A percentile compares a stretch with the other conserved stretches of the same genome.
These are phyloP conservation scores for Catocala nupta DNA, from an alignment of 2,888 invertebrate species.

Conservation along the genomic window DNA sequence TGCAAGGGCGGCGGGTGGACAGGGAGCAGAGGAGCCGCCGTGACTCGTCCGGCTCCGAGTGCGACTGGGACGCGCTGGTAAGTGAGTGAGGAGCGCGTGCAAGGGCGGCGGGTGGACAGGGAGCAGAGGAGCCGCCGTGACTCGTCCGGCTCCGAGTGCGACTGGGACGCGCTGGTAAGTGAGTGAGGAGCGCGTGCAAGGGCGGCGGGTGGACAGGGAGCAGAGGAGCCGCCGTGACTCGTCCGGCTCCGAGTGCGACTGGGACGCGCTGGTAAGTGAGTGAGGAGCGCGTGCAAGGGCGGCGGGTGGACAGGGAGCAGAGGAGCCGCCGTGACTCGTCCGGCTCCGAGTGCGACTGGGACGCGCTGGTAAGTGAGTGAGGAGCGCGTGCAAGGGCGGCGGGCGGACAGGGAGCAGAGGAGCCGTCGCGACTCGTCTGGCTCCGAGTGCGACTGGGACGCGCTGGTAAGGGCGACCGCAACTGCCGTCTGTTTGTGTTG, in stretches of 20 bases:
- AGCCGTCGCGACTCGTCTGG: slow-evolving; percentile 88
- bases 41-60: slow-evolving; percentile 91
- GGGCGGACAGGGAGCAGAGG: slow-evolving; percentile 88
- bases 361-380: slow-evolving; percentile 90
- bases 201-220: slow-evolving; percentile 89
- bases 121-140: slow-evolving; percentile 85
- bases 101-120: slow-evolving; percentile 89
- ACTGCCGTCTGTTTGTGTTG: too few relatives aligned
- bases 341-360: slow-evolving; percentile 93
- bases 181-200: slow-evolving; percentile 90
- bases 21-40: slow-evolving; percentile 84
- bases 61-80: slow-evolving; percentile 91
- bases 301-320: slow-evolving; percentile 88
- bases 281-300: slow-evolving; percentile 90
- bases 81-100: slow-evolving; percentile 90
- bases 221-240: slow-evolving; percentile 85
- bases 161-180: slow-evolving; percentile 90
- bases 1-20: slow-evolving; percentile 89
- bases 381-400: slow-evolving; percentile 89
- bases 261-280: slow-evolving; percentile 89
- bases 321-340: slow-evolving; percentile 87
- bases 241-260: slow-evolving; percentile 92
- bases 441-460: slow-evolving; percentile 93
- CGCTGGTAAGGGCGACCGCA: slow-evolving; percentile 78
- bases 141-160: slow-evolving; percentile 92